Evolutionary conservation across 2,888 invertebrate genomes (phyloP).

Genomic region (Andrena chrysosceles): DNA sequence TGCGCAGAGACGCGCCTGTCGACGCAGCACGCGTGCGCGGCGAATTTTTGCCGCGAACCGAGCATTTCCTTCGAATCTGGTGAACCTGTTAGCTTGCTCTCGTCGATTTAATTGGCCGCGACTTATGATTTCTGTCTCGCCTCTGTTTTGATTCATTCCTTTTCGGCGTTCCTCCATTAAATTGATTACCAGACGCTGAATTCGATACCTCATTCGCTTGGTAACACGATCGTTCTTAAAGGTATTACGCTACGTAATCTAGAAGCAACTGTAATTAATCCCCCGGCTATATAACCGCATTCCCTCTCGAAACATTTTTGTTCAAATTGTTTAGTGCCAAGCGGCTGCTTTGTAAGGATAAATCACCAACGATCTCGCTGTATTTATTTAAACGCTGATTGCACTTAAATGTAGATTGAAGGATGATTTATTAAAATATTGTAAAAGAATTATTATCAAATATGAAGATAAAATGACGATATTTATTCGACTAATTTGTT

Average conservation of each 20-base stretch:
- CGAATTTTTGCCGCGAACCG: constrained; percentile 16
- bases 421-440: no score
- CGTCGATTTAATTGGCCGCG: neutral
- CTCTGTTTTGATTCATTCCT: neutral
- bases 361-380: neutral
- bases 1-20: constrained; percentile 10
- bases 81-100: neutral
- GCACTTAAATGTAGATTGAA: no score
- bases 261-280: constrained; percentile 69
- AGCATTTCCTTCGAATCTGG: neutral
- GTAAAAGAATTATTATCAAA: no score
- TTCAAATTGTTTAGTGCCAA: constrained; percentile 43
- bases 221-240: constrained; percentile 60
- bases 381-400: neutral
- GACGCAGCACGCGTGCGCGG: neutral
- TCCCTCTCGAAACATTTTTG: constrained; percentile 61
- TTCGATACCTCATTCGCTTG: constrained; percentile 47
- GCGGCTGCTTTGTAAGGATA: constrained; percentile 24
- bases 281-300: constrained; percentile 55
- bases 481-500: no score
- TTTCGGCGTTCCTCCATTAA: constrained; percentile 45
- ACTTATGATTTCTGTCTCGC: neutral
- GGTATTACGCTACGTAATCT: constrained; percentile 67
- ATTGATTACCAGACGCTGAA: constrained; percentile 52
- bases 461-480: no score